Evolutionary conservation across 2,888 invertebrate species (phyloP).

Genomic region (Gastracanthus pulcherrimus): DNA sequence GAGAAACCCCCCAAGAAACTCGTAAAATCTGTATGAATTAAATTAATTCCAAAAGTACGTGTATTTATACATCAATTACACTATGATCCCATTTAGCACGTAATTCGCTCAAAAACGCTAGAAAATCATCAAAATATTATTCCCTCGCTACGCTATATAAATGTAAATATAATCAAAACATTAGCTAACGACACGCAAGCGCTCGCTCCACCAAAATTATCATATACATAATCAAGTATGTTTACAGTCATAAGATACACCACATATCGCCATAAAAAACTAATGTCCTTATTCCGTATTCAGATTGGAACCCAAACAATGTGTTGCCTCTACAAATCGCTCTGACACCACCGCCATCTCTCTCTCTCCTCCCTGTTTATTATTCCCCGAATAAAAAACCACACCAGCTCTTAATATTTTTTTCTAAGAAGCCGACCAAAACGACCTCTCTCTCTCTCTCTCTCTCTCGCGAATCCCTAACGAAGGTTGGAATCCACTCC

Average conservation of each 20-base stretch:
- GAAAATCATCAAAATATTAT: no score
- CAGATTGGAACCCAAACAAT: conserved; percentile 37
- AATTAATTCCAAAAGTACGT: no score
- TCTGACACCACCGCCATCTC: neutral
- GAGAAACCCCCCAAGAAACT: no score
- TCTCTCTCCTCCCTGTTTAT: neutral
- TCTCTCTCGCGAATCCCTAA: conserved; percentile 28
- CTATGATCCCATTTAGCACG: no score
- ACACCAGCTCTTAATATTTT: neutral
- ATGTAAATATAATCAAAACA: neutral
- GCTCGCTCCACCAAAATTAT: neutral
- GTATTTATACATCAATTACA: no score
- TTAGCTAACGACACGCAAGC: neutral
- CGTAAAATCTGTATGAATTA: no score
- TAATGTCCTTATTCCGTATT: conserved; percentile 42
- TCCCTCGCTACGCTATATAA: neutral
- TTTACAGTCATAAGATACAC: conserved; percentile 8
- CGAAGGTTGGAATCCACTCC: neutral
- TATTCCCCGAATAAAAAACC: neutral
- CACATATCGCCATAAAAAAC: conserved; percentile 33
- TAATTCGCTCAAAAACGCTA: neutral
- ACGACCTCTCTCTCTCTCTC: no score
- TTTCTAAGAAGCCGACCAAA: conserved; percentile 15
- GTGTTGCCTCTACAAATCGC: conserved; percentile 29
- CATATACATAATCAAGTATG: conserved; percentile 24